Conservation (phyloP, 2,888 invertebrate species). For the Agriotes lineatus region DNA sequence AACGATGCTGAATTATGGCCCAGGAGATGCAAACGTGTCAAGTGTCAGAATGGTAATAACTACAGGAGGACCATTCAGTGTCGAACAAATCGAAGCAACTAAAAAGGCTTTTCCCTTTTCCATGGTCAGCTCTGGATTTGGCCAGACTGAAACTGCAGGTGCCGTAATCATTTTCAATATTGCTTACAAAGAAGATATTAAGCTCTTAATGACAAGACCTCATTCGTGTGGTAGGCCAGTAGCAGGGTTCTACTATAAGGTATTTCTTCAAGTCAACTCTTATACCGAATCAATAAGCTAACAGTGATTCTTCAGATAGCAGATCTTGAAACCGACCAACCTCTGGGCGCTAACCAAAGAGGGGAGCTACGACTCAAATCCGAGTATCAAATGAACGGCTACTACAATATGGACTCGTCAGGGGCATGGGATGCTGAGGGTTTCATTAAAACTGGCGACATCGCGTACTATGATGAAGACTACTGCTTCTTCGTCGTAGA, state of each 20-base stretch:
- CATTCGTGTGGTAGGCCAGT: slow-evolving; percentile 40
- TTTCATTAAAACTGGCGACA: slow-evolving; percentile 69
- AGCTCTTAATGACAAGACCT: neutral
- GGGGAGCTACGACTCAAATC: slow-evolving; percentile 70
- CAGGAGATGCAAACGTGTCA: slow-evolving; percentile 57
- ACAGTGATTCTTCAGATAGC: slow-evolving; percentile 45
- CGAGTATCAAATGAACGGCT: slow-evolving; percentile 62
- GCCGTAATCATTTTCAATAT: neutral
- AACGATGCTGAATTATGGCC: slow-evolving; percentile 51
- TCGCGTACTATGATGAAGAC: slow-evolving; percentile 68
- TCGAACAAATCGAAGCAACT: neutral
- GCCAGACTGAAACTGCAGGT: neutral
- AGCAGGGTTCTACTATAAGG: slow-evolving; percentile 56
- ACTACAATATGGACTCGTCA: slow-evolving; percentile 66
- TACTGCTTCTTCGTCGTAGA: slow-evolving; percentile 67
- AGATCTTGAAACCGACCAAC: slow-evolving; percentile 65
- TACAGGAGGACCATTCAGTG: neutral
- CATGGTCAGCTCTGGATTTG: neutral
- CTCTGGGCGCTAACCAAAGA: slow-evolving; percentile 65
- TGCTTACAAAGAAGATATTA: neutral
- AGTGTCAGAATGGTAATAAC: slow-evolving; percentile 49
- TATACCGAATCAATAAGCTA: no score
- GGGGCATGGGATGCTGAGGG: slow-evolving; percentile 65
- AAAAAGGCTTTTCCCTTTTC: neutral
- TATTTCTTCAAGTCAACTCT: no score